Evolutionary conservation across 2,113 vertebrate genomes (phyloP), one percentile per base, ranked within the genome.

Genomic region (Tragelaphus scriptus): DNA sequence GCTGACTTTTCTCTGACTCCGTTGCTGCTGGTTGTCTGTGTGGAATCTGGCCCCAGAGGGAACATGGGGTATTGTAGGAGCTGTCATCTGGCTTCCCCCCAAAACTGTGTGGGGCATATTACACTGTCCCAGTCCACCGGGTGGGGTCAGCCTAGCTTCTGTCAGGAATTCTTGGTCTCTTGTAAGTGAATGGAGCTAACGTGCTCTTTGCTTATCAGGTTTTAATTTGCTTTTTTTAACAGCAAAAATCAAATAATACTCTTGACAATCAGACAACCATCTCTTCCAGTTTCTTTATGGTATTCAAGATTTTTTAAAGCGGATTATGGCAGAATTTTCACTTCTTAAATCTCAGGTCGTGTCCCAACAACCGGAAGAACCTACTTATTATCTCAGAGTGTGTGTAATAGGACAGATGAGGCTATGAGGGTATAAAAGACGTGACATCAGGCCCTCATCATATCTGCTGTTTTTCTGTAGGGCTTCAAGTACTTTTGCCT

Each of bases 161-260:
- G 82, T 98, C 97, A 89, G 96, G 89, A 97, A 92, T 96, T 95
- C 98, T 98, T 98, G 98, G 94, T 98, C 97, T 98, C 92, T 88
- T 97, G 40, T 96, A 93, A 98, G 97, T 82, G 96, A 96, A 97
- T 85, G 79, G 97, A 98, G 90, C 56, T 88, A 97, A 91, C 56
- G 84, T 81, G 12, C 97, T 97, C 95, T 91, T 98, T 98, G 96
- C 94, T 96, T 96, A 85, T 82, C 96, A 82, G 91, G 93, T 95
- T 98, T 95, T 84, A 71, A 51, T 94, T 91, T 93, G 88, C 96
- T 94, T 98, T 90, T 96, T 75, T 75, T 40, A 71, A 79, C 80
- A 49, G 81, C 7, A 36, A 17, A 17, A 88, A 90, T 95, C 97
- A 56, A 32, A 85, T 51, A 15, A 90, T n/a, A 56, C 80, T 84